phyloP scores from a whole-genome alignment of 2,797 vertebrate genomes.

The Leptatherina wallacei region DNA sequence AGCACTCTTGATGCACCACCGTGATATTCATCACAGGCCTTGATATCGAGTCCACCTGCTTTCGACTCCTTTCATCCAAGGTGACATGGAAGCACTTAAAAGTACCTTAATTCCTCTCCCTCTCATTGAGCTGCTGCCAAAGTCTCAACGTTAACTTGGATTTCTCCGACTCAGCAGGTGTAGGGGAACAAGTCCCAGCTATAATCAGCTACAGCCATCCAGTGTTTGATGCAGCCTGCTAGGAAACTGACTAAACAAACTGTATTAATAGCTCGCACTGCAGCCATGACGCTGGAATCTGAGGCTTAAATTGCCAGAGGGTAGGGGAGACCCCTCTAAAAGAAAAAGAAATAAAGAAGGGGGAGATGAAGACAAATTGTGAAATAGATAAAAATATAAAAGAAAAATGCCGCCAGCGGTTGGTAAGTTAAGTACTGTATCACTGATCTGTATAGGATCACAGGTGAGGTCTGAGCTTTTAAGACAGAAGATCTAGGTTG shows the following conservation, averaged over 20 bases:
- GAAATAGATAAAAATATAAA: conserved; percentile 7
- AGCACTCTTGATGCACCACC: conserved; percentile 46
- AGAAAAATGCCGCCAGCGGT: conserved; percentile 22
- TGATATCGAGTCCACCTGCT: conserved; percentile 63
- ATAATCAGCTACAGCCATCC: conserved; percentile 83
- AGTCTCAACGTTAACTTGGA: conserved; percentile 79
- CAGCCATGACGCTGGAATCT: conserved; percentile 83
- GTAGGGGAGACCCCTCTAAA: conserved; percentile 83
- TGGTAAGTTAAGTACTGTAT: conserved; percentile 32
- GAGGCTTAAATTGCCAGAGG: conserved; percentile 83
- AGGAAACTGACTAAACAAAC: conserved; percentile 91
- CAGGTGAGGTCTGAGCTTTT: conserved; percentile 49
- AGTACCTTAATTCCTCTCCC: conserved; percentile 62
- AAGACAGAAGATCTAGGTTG: conserved; percentile 44
- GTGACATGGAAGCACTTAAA: conserved; percentile 66
- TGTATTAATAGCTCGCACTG: conserved; percentile 86
- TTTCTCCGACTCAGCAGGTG: conserved; percentile 88
- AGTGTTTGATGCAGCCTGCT: conserved; percentile 89
- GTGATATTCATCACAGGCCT: conserved; percentile 57
- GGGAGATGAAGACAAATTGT: conserved; percentile 8
- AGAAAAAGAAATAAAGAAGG: conserved; percentile 37
- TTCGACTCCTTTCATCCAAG: conserved; percentile 68
- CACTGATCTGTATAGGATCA: conserved; percentile 46
- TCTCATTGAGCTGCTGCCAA: conserved; percentile 65
- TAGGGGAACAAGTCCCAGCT: conserved; percentile 78